phyloP scores from a whole-genome alignment of 2,888 invertebrate species.

The Tribolium freemani region DNA sequence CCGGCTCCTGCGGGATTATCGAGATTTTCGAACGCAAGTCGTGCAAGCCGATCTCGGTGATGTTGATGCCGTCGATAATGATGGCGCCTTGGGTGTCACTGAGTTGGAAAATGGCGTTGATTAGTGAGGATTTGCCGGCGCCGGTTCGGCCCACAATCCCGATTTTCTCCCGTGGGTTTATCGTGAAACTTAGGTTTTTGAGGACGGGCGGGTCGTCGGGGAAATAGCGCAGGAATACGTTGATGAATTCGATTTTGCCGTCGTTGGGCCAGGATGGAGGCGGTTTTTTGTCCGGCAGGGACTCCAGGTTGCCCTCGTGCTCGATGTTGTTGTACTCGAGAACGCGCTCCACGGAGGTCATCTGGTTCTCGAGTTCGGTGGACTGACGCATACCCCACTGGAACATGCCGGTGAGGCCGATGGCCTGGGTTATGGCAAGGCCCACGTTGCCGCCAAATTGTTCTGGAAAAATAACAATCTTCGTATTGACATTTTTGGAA shows the following conservation, averaged over 20 bases:
- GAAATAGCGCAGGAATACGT: slow-evolving; percentile 74
- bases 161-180: slow-evolving; percentile 80
- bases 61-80: slow-evolving; percentile 74
- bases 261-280: slow-evolving; percentile 80
- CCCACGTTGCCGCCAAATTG: slow-evolving; percentile 66
- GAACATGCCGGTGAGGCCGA: slow-evolving; percentile 73
- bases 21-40: slow-evolving; percentile 71
- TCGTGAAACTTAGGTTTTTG: slow-evolving; percentile 77
- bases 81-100: slow-evolving; percentile 73
- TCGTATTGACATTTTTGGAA: no score
- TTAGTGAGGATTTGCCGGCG: slow-evolving; percentile 81
- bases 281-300: slow-evolving; percentile 76
- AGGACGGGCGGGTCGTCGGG: slow-evolving; percentile 81
- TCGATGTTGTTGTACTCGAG: slow-evolving; percentile 64
- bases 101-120: slow-evolving; percentile 79
- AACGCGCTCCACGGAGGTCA: slow-evolving; percentile 92
- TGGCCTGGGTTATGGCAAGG: slow-evolving; percentile 66
- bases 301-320: slow-evolving; percentile 68
- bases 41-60: slow-evolving; percentile 70
- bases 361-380: slow-evolving; percentile 76
- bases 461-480: slow-evolving; percentile 53
- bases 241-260: slow-evolving; percentile 79
- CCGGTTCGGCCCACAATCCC: slow-evolving; percentile 89
- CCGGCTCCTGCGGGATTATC: slow-evolving; percentile 74
- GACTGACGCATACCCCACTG: slow-evolving; percentile 86